These are phyloP conservation scores for Plagodis pulveraria DNA, from an alignment of 2,888 invertebrate genomes.

Conservation along the genomic window DNA sequence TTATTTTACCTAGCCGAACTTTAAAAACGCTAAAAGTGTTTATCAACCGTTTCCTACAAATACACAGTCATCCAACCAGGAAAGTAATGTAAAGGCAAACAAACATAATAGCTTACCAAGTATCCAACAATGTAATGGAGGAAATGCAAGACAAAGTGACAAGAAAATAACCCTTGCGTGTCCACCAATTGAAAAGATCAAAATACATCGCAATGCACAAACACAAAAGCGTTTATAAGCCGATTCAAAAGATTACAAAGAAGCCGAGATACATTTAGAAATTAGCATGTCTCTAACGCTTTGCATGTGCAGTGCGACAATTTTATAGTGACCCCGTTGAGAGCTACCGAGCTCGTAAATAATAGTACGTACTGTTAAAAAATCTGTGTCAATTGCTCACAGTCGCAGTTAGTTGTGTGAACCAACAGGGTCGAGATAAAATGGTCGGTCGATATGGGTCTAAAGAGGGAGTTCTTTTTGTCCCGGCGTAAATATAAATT, in stretches of 20 bases:
- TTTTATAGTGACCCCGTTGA: not conserved
- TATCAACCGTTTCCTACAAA: too few species aligned
- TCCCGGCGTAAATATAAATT: conserved; percentile 68
- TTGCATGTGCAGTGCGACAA: conserved; percentile 3
- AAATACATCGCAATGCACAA: not conserved
- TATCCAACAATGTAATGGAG: too few species aligned
- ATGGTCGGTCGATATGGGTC: conserved; percentile 22
- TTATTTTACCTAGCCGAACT: too few species aligned
- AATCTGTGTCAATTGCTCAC: not conserved
- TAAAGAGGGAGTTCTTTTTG: conserved; percentile 47
- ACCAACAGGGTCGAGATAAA: conserved; percentile 6
- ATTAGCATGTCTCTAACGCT: conserved; percentile 3
- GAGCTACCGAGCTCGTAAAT: not conserved
- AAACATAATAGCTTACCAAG: too few species aligned
- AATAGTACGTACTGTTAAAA: not conserved
- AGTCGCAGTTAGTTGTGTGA: conserved; percentile 1
- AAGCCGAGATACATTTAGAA: conserved; percentile 8
- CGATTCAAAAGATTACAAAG: conserved; percentile 9
- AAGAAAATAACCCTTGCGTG: not conserved
- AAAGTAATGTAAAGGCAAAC: too few species aligned
- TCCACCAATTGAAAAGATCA: not conserved
- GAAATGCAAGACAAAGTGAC: not conserved
- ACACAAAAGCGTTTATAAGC: conserved; percentile 5
- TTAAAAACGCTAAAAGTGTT: too few species aligned
- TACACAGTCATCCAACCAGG: too few species aligned